Conservation (phyloP, 2,888 invertebrate genomes). For the Watsonalla cultraria region DNA sequence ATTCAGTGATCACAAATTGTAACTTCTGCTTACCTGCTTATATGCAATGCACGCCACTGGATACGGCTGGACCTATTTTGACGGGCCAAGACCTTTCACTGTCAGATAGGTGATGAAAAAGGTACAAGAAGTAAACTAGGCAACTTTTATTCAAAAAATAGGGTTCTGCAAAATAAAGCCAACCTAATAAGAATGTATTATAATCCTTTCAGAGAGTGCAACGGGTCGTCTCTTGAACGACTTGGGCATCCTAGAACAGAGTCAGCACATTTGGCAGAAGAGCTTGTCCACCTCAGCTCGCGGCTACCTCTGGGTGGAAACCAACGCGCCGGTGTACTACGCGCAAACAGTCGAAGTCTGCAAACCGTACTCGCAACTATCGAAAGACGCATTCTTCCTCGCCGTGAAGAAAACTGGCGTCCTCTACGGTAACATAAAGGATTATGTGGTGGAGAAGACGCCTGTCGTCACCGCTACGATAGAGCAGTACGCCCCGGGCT, state of each 20-base stretch:
- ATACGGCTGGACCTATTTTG: no score
- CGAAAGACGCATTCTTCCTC: conserved; percentile 77
- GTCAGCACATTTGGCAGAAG: conserved; percentile 80
- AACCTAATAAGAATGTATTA: no score
- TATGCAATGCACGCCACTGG: no score
- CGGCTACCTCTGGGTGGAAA: conserved; percentile 83
- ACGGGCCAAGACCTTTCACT: no score
- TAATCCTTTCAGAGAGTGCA: conserved; percentile 74
- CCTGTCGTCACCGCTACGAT: conserved; percentile 68
- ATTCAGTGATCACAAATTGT: no score
- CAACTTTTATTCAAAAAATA: no score
- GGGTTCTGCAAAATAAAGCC: no score
- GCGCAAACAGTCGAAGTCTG: conserved; percentile 72
- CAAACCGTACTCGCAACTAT: conserved; percentile 81
- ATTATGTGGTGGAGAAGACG: conserved; percentile 72
- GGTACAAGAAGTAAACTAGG: no score
- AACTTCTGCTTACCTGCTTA: no score
- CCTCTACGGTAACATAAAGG: conserved; percentile 66
- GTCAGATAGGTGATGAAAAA: no score
- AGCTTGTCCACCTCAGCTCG: conserved; percentile 80
- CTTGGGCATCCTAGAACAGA: conserved; percentile 81
- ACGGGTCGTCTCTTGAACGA: conserved; percentile 82
- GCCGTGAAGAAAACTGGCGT: conserved; percentile 71
- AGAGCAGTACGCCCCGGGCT: conserved; percentile 86
- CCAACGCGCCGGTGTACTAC: conserved; percentile 83